These are phyloP conservation scores for Rhamnusium bicolor DNA, from an alignment of 2,888 invertebrate species.

Conservation along the genomic window DNA sequence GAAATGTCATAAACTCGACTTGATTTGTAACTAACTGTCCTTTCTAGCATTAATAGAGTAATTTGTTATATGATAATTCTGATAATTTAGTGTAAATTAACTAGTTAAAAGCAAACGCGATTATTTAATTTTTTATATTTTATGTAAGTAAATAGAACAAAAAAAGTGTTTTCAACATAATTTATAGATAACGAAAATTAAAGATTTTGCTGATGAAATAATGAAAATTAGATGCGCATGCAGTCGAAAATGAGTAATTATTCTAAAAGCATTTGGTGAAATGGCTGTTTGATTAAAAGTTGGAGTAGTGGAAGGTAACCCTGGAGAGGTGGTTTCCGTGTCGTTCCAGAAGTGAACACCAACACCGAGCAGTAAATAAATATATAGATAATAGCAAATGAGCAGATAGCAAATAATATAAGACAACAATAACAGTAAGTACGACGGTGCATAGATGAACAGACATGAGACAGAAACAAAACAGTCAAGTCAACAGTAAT, in stretches of 20 bases:
- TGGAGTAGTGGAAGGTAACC: slow-evolving; percentile 5
- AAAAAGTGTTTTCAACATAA: background rate
- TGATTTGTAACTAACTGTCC: too few species aligned
- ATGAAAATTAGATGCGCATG: background rate
- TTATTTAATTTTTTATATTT: background rate
- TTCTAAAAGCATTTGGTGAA: background rate
- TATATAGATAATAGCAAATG: slow-evolving; percentile 52
- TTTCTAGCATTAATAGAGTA: background rate
- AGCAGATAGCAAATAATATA: slow-evolving; percentile 59
- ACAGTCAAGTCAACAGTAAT: slow-evolving; percentile 56
- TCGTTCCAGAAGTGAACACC: background rate
- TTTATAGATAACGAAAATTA: background rate
- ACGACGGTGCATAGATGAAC: slow-evolving; percentile 60
- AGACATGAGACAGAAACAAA: slow-evolving; percentile 59
- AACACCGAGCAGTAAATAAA: slow-evolving; percentile 15
- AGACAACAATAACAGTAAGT: slow-evolving; percentile 59
- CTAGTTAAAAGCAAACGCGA: background rate
- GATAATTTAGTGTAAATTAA: background rate
- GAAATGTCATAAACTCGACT: background rate
- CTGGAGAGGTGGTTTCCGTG: background rate
- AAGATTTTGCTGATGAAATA: slow-evolving; percentile 1
- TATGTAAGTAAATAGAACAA: background rate
- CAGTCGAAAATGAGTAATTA: background rate
- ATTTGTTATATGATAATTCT: background rate
- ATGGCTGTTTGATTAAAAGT: background rate